Base-by-base conservation (phyloP, 2,888 invertebrate species). In the Rhyacophila evoluta region DNA sequence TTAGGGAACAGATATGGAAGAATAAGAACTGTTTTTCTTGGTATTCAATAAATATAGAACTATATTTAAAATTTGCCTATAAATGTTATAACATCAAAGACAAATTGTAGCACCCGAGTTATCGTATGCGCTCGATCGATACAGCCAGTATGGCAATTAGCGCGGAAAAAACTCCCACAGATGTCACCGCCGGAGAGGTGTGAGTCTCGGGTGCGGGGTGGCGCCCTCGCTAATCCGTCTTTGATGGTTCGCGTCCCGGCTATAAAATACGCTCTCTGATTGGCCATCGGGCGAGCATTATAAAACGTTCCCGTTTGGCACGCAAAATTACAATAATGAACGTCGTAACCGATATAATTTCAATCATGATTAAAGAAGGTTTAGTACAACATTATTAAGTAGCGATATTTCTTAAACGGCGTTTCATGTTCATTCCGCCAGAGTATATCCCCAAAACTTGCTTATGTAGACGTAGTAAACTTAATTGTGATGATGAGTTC, bases 161-260 rank as follows among this genome's bases (percentile, higher is more conserved):
- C 78, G 76, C 36, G 77, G 80, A 81, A 81, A 33, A 81, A 81
- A 80, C 74, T 74, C 77, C 69, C 74, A 70, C 81, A 81, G 79
- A 81, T 81, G 81, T 78, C 78, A 78, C 80, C 75, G 8, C 15
- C 15, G 25, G 55, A 55, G 55, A 55, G 55, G 39, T 27, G 37
- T 37, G 36, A 19, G 68, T 29, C 68, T 29, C 67, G 74, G 55
- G 33, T 19, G 33, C 19, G 19, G 37, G 70, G 70, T 29, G 70
- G 76, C 74, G 55, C 19, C 55, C 55, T 25, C 41, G 75, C 80
- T 82, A 82, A 82, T 82, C 72, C 73, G 36, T 68, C 72, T 80
- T 82, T 82, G 82, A 82, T 82, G 82, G 80, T 79, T 80, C 80
- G 79, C 79, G 82, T 77, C 80, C 75, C 77, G 79, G 79, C 79